phyloP scores from a whole-genome alignment of 2,113 vertebrate species.

The Electrona antarctica region DNA sequence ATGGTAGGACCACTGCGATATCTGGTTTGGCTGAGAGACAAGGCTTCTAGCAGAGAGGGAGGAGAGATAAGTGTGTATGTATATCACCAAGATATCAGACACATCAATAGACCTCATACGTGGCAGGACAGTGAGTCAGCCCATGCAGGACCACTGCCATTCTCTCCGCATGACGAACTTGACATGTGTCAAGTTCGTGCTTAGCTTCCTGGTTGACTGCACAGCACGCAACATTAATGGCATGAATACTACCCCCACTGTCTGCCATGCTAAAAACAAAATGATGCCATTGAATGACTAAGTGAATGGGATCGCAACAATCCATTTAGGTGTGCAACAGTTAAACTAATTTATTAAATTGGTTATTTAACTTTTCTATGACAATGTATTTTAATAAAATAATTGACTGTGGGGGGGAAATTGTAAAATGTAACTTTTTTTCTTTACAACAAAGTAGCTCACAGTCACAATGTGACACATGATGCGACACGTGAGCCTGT shows the following conservation, averaged over 20 bases:
- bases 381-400: no score
- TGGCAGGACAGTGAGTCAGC: conserved; percentile 59
- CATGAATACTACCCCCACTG: background rate
- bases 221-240: background rate
- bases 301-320: no score
- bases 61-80: conserved; percentile 17
- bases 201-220: conserved; percentile 10
- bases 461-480: no score
- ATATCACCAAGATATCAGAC: conserved; percentile 39
- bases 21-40: conserved; percentile 41
- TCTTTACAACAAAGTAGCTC: no score
- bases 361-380: no score
- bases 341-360: no score
- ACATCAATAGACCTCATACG: conserved; percentile 46
- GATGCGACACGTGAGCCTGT: no score
- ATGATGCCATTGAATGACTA: no score
- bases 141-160: conserved; percentile 17
- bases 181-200: conserved; percentile 48
- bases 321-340: no score
- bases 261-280: background rate
- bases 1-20: conserved; percentile 34
- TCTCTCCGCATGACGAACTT: conserved; percentile 40
- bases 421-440: no score
- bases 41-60: conserved; percentile 2
- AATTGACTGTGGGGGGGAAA: no score